Evolutionary conservation across 2,113 vertebrate genomes (phyloP).

Genomic region (Bettongia penicillata): DNA sequence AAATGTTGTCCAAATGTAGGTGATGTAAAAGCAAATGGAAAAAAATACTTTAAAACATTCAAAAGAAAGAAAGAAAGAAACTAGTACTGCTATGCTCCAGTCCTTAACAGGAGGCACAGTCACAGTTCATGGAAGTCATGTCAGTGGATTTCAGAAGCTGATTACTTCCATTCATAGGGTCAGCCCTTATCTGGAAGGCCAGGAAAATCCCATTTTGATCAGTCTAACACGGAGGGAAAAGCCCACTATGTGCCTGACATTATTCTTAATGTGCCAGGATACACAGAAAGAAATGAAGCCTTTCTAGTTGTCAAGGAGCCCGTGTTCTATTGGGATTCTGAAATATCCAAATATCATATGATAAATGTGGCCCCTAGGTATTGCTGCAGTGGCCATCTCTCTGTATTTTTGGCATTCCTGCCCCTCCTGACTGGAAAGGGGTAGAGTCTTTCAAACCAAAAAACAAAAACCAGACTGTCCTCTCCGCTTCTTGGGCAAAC

Average conservation of each 20-base stretch:
- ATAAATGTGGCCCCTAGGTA: neutral
- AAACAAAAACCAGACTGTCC: neutral
- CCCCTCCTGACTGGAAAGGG: neutral
- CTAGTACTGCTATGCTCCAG: neutral
- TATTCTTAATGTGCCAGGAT: neutral
- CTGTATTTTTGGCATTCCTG: neutral
- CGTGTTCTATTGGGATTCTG: neutral
- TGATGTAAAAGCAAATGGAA: neutral
- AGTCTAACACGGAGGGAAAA: neutral
- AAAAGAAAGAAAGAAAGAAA: neutral
- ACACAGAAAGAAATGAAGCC: neutral
- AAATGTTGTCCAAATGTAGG: neutral
- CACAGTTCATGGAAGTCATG: neutral
- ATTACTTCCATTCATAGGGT: neutral
- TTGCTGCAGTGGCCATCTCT: neutral
- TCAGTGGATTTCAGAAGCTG: neutral
- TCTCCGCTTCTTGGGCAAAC: neutral
- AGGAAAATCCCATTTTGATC: neutral
- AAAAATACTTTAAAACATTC: too few relatives aligned
- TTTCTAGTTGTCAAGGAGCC: neutral
- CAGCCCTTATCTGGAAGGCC: neutral
- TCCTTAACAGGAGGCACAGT: neutral
- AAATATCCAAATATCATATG: neutral
- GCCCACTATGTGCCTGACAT: neutral
- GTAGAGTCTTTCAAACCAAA: neutral